These are phyloP conservation scores for Rallus crepitans DNA, from an alignment of 2,797 vertebrate species.

Conservation along the genomic window DNA sequence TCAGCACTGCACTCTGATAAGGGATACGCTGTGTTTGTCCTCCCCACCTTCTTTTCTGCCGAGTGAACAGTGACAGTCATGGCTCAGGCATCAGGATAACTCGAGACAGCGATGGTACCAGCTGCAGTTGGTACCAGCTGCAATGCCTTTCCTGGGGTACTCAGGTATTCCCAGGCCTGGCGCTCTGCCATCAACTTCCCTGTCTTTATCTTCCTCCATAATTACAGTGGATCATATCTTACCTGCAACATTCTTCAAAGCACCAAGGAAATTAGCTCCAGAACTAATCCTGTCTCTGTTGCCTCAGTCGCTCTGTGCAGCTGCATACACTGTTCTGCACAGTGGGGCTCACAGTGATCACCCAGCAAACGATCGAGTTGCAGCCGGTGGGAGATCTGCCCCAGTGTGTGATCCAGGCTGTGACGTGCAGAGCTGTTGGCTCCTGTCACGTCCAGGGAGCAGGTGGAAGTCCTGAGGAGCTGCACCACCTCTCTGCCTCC, in stretches of 20 bases:
- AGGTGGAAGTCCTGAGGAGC: not conserved
- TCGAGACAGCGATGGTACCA: not conserved
- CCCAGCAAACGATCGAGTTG: accelerated
- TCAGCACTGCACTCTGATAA: not conserved
- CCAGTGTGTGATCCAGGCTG: accelerated
- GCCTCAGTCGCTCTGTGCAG: not conserved
- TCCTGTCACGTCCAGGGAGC: not conserved
- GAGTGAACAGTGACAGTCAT: not conserved
- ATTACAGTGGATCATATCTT: slow-evolving; percentile 49
- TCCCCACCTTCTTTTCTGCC: not conserved
- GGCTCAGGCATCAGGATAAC: not conserved
- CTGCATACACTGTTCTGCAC: accelerated
- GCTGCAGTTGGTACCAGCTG: not conserved
- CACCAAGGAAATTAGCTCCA: slow-evolving; percentile 52
- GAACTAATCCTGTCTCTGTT: slow-evolving; percentile 44
- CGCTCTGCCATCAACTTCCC: not conserved
- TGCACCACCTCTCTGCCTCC: accelerated
- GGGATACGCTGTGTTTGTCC: not conserved
- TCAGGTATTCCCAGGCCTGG: slow-evolving; percentile 12
- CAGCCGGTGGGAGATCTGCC: not conserved
- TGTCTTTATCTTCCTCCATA: slow-evolving; percentile 19
- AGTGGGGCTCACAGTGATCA: not conserved
- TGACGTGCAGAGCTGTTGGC: not conserved
- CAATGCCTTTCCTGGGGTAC: not conserved
- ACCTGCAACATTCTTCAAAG: slow-evolving; percentile 49